Evolutionary conservation across 2,888 invertebrate species (phyloP), one percentile per base, ranked within the genome.

Genomic region (Luperina nickerlii): DNA sequence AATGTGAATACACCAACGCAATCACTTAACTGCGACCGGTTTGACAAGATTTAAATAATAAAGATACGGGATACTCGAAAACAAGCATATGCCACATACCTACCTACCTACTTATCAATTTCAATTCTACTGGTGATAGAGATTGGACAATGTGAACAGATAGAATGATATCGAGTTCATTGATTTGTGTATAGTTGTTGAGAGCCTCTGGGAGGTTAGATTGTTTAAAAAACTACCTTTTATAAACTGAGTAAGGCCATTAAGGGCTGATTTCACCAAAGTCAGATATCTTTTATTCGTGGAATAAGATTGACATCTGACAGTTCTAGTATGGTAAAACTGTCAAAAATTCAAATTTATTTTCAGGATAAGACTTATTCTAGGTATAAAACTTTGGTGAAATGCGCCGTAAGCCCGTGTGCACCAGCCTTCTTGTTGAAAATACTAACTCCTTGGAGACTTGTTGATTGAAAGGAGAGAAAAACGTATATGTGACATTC

Each of bases 61-160:
- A 95, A 96, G 95, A 96, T 96, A 96, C 90, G 93, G 92, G 87
- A 90, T 91, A 89, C 89, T 92, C 92, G 94, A 95, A 96, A 96
- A 96, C 94, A 94, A 95, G 94, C 96, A 96, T 96, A 96, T 93
- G 93, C 94, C 95, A 96, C 96, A 94, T 95, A 94, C 94, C 94
- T 94, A 94, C 95, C 95, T 95, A 94, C 94, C 94, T 94, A 94
- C 95, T 95, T 96, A 95, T 94, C 95, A 93, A 94, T 94, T 94
- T 95, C 94, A 95, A 95, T 95, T 94, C 94, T 94, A 94, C 93
- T 94, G 90, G 90, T 85, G 90, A 84, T 90, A 92, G 76, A 93
- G 95, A 95, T 86, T 90, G 90, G 76, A 79, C 60, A 78, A 74
- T 75, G 32, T 62, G 20, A 65, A 73, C 42, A 86, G 82, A 83